These are phyloP conservation scores for Botia almorhae DNA, from an alignment of 2,797 vertebrate species.

Conservation along the genomic window DNA sequence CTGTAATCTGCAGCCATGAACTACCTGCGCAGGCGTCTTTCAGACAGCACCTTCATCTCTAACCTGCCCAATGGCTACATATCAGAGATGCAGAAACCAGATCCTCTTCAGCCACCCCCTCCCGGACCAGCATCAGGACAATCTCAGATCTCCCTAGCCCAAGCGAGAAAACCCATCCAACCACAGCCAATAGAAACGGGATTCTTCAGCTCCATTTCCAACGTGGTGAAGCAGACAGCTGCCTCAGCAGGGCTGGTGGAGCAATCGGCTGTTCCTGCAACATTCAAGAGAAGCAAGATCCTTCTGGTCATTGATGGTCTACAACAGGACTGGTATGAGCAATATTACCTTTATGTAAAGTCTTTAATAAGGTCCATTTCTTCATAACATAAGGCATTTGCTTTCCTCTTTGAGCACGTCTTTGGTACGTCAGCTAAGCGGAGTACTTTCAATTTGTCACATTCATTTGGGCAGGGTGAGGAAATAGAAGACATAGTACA, in stretches of 20 bases:
- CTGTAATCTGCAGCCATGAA: constrained; percentile 83
- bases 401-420: too few relatives aligned
- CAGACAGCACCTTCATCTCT: constrained; percentile 98
- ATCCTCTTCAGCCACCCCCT: constrained; percentile 84
- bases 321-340: constrained; percentile 92
- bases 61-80: constrained; percentile 98
- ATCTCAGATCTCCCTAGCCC: constrained; percentile 71
- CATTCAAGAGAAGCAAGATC: constrained; percentile 88
- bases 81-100: constrained; percentile 94
- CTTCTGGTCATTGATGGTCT: constrained; percentile 92
- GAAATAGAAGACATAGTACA: too few relatives aligned
- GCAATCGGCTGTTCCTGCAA: constrained; percentile 79
- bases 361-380: too few relatives aligned
- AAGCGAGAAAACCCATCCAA: constrained; percentile 68
- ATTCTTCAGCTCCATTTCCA: constrained; percentile 97
- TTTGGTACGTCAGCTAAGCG: too few relatives aligned
- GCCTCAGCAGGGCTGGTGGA: constrained; percentile 93
- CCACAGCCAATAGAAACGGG: constrained; percentile 84
- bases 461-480: too few relatives aligned
- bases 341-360: neutral
- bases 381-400: too few relatives aligned
- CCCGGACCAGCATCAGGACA: constrained; percentile 46
- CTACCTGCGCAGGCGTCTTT: constrained; percentile 95
- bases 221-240: constrained; percentile 95
- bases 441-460: too few relatives aligned